Evolutionary conservation across 2,113 vertebrate genomes (phyloP).

Genomic region (Thalassoma bifasciatum): DNA sequence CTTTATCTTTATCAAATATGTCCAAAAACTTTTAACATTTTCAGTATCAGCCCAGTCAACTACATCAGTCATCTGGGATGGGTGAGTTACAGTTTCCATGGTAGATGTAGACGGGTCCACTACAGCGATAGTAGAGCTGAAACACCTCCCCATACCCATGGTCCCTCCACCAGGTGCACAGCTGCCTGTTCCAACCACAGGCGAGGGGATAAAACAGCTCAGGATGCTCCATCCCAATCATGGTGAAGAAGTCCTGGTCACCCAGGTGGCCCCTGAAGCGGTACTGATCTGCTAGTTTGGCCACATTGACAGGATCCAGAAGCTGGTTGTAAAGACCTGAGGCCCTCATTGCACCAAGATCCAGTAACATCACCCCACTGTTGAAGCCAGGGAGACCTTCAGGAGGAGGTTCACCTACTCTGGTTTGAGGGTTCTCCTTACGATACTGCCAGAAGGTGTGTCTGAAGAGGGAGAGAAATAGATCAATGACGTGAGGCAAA

Average conservation of each 20-base stretch:
- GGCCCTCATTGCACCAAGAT: constrained; percentile 91
- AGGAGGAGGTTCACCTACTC: constrained; percentile 91
- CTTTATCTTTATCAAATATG: not conserved
- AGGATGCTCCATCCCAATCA: constrained; percentile 97
- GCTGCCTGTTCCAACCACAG: constrained; percentile 96
- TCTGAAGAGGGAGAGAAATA: constrained; percentile 76
- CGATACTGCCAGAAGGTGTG: constrained; percentile 99
- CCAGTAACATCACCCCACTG: constrained; percentile 94
- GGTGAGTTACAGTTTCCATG: constrained; percentile 97
- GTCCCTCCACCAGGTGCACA: constrained; percentile 98
- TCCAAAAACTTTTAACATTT: not conserved
- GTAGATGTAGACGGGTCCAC: constrained; percentile 89
- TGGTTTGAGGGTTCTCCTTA: constrained; percentile 90
- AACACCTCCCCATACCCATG: constrained; percentile 94
- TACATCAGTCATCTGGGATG: constrained; percentile 88
- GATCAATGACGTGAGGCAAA: not conserved
- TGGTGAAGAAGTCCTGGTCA: constrained; percentile 98
- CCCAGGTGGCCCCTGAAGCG: constrained; percentile 95
- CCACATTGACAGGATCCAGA: constrained; percentile 86
- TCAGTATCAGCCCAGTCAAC: not conserved
- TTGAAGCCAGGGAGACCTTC: constrained; percentile 95
- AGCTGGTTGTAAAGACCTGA: constrained; percentile 91
- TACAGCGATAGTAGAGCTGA: constrained; percentile 90
- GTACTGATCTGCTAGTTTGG: constrained; percentile 89
- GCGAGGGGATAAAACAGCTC: constrained; percentile 90